Evolutionary conservation across 2,888 invertebrate species (phyloP).

Genomic region (Pheosia gnoma): DNA sequence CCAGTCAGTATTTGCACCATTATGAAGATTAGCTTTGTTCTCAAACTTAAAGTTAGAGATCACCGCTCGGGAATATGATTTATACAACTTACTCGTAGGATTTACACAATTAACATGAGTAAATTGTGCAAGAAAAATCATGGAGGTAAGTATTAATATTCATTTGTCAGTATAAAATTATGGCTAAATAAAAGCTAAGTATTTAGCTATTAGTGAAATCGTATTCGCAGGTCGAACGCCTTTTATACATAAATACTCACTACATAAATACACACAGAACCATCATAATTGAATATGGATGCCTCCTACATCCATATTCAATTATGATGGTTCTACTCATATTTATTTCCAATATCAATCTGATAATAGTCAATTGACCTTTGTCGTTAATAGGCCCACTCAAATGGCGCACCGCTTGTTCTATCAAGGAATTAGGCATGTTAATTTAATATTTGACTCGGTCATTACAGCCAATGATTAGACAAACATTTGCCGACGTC

Average conservation of each 20-base stretch:
- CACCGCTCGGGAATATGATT: background rate
- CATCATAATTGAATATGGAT: too few species aligned
- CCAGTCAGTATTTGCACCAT: background rate
- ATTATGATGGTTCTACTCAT: background rate
- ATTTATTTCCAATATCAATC: background rate
- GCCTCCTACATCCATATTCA: too few species aligned
- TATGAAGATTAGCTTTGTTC: slow-evolving; percentile 1
- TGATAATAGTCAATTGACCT: slow-evolving; percentile 2
- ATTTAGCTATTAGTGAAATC: too few species aligned
- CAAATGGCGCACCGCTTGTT: background rate
- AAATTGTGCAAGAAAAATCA: background rate
- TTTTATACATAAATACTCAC: too few species aligned
- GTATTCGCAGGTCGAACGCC: too few species aligned
- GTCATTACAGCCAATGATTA: background rate
- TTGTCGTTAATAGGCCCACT: background rate
- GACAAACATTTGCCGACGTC: background rate
- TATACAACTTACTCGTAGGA: background rate
- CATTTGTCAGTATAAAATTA: background rate
- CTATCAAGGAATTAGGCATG: background rate
- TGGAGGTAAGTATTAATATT: background rate
- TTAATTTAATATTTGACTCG: background rate
- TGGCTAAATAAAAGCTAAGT: too few species aligned
- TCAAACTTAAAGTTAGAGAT: background rate
- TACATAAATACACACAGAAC: too few species aligned
- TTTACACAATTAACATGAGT: background rate